A percentile compares a stretch with the other conserved stretches of the same genome.
These are phyloP conservation scores for Denticeps clupeoides DNA, from an alignment of 2,797 vertebrate genomes.

Conservation along the genomic window DNA sequence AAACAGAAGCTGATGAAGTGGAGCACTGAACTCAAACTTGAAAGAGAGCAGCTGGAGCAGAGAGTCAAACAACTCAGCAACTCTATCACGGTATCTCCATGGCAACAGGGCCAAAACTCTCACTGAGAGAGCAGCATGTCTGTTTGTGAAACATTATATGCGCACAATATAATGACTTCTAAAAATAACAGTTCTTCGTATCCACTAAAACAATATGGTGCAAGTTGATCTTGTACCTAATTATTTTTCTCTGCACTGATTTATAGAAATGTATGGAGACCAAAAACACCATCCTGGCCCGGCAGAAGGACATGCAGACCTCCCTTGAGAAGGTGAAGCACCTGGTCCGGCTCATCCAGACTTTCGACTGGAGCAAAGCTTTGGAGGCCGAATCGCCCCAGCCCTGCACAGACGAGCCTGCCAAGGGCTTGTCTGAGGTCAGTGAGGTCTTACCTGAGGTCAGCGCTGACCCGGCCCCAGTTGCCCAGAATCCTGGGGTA, in stretches of 20 bases:
- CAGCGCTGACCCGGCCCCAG: constrained; percentile 13
- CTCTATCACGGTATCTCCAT: constrained; percentile 95
- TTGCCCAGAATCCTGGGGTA: constrained; percentile 21
- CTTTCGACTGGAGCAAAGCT: constrained; percentile 84
- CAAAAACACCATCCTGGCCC: constrained; percentile 90
- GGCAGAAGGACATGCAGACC: constrained; percentile 95
- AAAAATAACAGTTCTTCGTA: no score
- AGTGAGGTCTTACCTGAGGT: background rate
- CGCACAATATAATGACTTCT: no score
- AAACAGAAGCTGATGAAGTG: constrained; percentile 96
- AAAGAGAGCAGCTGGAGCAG: constrained; percentile 92
- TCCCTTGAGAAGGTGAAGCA: constrained; percentile 95
- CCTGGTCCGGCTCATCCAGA: constrained; percentile 92
- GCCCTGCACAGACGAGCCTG: no score
- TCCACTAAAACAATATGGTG: no score
- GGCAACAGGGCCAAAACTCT: no score
- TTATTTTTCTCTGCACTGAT: constrained; percentile 14
- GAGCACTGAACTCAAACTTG: constrained; percentile 92
- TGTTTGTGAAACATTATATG: no score
- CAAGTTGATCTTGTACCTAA: background rate
- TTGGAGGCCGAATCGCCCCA: constrained; percentile 42
- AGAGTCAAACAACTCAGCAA: constrained; percentile 93
- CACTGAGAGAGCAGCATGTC: no score
- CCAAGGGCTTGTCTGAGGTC: background rate
- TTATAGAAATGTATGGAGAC: constrained; percentile 97